phyloP scores from a whole-genome alignment of 2,113 vertebrate species.

The Myotis lucifugus region DNA sequence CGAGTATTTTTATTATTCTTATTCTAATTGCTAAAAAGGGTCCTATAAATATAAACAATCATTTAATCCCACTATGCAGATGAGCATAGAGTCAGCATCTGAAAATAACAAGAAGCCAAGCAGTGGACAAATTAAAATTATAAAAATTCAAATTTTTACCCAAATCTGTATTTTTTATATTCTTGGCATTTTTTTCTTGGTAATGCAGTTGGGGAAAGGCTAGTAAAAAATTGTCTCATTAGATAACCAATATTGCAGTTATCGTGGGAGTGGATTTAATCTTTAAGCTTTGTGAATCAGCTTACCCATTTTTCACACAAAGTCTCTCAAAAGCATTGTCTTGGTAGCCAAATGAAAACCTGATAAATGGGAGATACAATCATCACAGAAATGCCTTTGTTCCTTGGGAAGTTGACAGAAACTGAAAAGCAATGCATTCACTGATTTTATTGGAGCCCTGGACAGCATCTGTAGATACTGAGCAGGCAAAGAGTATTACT shows the following conservation, averaged over 20 bases:
- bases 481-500: not conserved
- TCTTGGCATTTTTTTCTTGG: not conserved
- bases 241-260: not conserved
- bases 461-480: not conserved
- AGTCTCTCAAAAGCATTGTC: not conserved
- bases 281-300: not conserved
- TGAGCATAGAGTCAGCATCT: not conserved
- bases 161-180: not conserved
- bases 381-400: not conserved
- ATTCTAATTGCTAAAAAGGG: not conserved
- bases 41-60: not conserved
- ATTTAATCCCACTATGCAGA: not conserved
- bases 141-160: not conserved
- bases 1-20: constrained; percentile 27
- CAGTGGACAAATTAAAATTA: not conserved
- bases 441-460: not conserved
- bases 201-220: not conserved
- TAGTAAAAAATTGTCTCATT: not conserved
- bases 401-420: not conserved
- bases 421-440: not conserved
- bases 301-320: not conserved
- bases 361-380: not conserved
- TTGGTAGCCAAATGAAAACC: not conserved
- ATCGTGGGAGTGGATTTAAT: not conserved
- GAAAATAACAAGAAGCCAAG: not conserved